Percentiles rank a stretch among this genome's conserved stretches.
Evolutionary conservation across 2,113 vertebrate genomes (phyloP).

Genomic region (Amphiprion ocellaris): DNA sequence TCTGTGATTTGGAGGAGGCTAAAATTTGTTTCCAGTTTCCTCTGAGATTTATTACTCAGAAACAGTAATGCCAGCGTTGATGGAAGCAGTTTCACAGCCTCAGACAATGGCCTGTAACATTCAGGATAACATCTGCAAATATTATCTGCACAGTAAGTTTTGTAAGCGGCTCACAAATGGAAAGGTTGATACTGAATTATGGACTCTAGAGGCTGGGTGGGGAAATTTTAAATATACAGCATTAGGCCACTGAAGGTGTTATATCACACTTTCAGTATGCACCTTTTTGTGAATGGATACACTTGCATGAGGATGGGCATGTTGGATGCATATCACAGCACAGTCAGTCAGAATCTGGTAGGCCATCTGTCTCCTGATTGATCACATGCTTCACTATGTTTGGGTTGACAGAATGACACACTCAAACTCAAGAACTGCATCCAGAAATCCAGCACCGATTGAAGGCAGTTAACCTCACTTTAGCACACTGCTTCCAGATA

Average conservation of each 20-base stretch:
- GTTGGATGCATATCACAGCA: slow-evolving; percentile 4
- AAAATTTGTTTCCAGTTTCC: slow-evolving; percentile 36
- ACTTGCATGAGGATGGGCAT: not conserved
- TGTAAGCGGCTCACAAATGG: not conserved
- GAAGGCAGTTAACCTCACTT: not conserved
- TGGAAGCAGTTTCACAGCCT: slow-evolving; percentile 28
- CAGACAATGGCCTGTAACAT: not conserved
- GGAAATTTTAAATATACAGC: too few relatives aligned
- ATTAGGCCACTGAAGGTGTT: too few relatives aligned
- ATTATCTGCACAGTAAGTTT: not conserved
- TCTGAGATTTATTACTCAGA: not conserved
- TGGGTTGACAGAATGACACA: slow-evolving; percentile 6
- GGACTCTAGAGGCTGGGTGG: too few relatives aligned
- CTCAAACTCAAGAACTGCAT: not conserved
- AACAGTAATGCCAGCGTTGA: slow-evolving; percentile 20
- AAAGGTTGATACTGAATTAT: not conserved
- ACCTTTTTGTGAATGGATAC: too few relatives aligned
- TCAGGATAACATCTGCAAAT: slow-evolving; percentile 6
- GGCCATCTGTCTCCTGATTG: not conserved
- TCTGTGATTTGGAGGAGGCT: slow-evolving; percentile 37
- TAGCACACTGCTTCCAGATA: not conserved
- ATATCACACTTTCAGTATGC: too few relatives aligned
- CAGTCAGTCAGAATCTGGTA: not conserved
- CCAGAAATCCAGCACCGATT: not conserved
- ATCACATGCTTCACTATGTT: not conserved